phyloP scores from a whole-genome alignment of 1,140 invertebrate genomes.

The Maconellicoccus hirsutus region DNA sequence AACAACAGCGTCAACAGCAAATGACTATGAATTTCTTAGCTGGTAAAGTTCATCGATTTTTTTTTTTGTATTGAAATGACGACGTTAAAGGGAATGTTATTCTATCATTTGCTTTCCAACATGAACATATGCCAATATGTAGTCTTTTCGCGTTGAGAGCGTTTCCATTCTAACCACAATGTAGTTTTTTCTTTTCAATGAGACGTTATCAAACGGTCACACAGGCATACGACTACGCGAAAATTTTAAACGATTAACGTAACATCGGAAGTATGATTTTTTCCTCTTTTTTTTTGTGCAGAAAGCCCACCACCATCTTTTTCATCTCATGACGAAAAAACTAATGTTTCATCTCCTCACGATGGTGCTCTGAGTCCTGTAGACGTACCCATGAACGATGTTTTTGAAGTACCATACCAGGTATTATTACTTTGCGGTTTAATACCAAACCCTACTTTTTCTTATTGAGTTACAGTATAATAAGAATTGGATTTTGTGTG shows the following conservation, averaged over 20 bases:
- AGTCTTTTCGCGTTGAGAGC: too few relatives aligned
- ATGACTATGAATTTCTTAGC: neutral
- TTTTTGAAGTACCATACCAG: neutral
- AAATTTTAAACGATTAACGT: too few relatives aligned
- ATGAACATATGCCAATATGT: too few relatives aligned
- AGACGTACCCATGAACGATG: too few relatives aligned
- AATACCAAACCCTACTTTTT: too few relatives aligned
- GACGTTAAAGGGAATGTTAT: too few relatives aligned
- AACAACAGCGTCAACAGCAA: constrained; percentile 42
- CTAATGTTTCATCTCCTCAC: neutral
- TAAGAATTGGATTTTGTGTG: neutral
- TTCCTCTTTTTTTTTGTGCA: neutral
- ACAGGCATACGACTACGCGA: too few relatives aligned
- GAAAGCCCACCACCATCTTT: neutral
- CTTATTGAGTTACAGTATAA: neutral
- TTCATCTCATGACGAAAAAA: neutral
- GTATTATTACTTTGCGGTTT: neutral
- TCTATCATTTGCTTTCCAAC: too few relatives aligned
- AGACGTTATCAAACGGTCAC: too few relatives aligned
- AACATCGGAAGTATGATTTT: neutral
- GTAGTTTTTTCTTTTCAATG: too few relatives aligned
- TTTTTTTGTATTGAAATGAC: neutral
- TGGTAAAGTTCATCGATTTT: neutral
- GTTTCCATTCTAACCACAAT: too few relatives aligned
- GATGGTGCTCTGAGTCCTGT: neutral